phyloP scores from a whole-genome alignment of 30 jellyfish, hydroid and myxozoan species.

The Pseudorhiza aurosa region DNA sequence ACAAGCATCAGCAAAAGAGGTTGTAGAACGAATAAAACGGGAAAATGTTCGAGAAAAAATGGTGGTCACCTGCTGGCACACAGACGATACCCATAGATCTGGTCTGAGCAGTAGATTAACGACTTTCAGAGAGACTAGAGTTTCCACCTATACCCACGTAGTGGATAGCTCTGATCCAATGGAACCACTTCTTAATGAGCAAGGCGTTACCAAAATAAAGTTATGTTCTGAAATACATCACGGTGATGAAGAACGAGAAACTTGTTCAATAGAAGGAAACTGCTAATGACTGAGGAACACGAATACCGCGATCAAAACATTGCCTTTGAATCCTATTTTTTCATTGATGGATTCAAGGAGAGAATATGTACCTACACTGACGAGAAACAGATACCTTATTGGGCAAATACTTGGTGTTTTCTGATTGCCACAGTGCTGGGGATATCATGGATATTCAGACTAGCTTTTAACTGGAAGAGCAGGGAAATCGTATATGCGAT shows the following conservation, averaged over 20 bases:
- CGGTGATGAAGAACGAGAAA: conserved; percentile 58
- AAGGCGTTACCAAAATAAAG: conserved; percentile 52
- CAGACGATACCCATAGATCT: too few relatives aligned
- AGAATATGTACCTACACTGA: conserved; percentile 50
- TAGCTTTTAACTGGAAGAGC: conserved; percentile 23
- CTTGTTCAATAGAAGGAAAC: conserved; percentile 21
- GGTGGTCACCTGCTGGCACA: conserved; percentile 59
- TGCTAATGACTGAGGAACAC: conserved; percentile 35
- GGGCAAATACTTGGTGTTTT: conserved; percentile 52
- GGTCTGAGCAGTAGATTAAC: too few relatives aligned
- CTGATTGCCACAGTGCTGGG: conserved; percentile 46
- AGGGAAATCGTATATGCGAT: conserved; percentile 33
- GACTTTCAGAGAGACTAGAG: conserved; percentile 42
- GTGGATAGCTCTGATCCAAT: conserved; percentile 40
- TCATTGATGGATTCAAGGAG: conserved; percentile 58
- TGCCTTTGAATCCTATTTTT: neutral
- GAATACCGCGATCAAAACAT: conserved; percentile 40
- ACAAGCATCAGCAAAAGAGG: neutral
- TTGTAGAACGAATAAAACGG: conserved; percentile 1
- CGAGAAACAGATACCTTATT: conserved; percentile 16
- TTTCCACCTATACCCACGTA: conserved; percentile 14
- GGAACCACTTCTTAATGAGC: conserved; percentile 11
- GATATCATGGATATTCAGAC: conserved; percentile 58
- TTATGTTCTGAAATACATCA: conserved; percentile 27
- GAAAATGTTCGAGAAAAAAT: neutral